Base-by-base conservation (phyloP, 1,140 invertebrate genomes). In the Heliconius nattereri region DNA sequence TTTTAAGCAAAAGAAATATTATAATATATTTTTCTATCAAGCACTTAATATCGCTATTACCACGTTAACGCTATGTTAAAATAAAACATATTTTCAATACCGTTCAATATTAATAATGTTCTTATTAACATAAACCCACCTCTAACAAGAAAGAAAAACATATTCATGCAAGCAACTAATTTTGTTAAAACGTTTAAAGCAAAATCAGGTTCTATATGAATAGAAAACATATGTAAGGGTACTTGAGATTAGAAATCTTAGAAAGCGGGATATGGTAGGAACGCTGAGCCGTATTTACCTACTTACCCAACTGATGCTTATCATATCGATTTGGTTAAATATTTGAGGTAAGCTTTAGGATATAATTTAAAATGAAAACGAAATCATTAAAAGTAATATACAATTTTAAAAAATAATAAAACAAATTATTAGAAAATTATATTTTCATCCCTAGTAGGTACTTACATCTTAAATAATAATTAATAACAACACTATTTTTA, bases 201-300 rank as follows among this genome's bases (percentile, higher is more conserved):
- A 66, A 7, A 23, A 26, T 66, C 3, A 20, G 19, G 49, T 26
- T 66, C 23, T 26, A 29, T 26, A 66, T 3, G 11, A 13, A 29
- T 13, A 66, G 26, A 66, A 66, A 66, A 66, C 23, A 66, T 66
- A 45, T 45, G 40, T 45, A 66, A 66, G 26, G 60, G 60, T 66
- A 66, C 11, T 26, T 29, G 23, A 66, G 60, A 66, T 66, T 66
- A 66, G 60, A 29, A 66, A 66, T 66, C 60, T 66, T 66, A 66
- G 60, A 29, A 66, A 66, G 60, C 60, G 60, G 60, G 60, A 26
- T n/a, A 60, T 60, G 54, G 54, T 0, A 23, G 54, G 60, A 66
- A 16, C 60, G 26, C 26, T 29, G 26, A 66, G 29, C 23, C 9
- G 5, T 66, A 1, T 66, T 66, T 66, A 66, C 60, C 23, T 66